These are phyloP conservation scores for Aythya baeri DNA, from an alignment of 2,113 vertebrate species.

Conservation along the genomic window DNA sequence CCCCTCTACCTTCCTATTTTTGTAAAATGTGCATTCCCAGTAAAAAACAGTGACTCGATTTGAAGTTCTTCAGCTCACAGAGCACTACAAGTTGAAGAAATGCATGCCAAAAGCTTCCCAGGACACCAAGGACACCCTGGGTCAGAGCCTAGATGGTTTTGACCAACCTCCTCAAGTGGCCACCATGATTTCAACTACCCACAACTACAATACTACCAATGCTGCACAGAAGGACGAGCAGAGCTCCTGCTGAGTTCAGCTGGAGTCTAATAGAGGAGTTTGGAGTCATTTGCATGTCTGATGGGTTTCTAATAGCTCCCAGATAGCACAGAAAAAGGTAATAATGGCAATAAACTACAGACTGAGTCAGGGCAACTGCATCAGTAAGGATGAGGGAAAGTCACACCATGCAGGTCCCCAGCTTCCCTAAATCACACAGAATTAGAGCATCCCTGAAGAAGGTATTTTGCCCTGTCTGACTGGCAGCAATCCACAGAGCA, in stretches of 20 bases:
- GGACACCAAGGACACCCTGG: background rate
- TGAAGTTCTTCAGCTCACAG: background rate
- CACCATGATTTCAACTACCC: background rate
- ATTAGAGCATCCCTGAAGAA: background rate
- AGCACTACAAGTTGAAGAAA: background rate
- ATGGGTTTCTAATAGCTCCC: background rate
- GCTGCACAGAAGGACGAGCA: background rate
- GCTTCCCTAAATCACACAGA: background rate
- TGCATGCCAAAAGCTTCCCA: background rate
- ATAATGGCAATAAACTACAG: background rate
- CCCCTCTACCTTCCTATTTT: too few relatives aligned
- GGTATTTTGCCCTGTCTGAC: background rate
- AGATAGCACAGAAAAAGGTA: background rate
- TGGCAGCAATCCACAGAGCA: background rate
- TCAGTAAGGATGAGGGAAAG: background rate
- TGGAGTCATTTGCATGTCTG: background rate
- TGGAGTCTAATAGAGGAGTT: background rate
- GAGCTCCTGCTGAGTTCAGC: rapidly evolving
- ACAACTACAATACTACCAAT: background rate
- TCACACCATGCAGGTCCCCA: too few relatives aligned
- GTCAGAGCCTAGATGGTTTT: background rate
- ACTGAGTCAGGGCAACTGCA: background rate
- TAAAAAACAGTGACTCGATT: too few relatives aligned
- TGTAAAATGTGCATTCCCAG: too few relatives aligned
- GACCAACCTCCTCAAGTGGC: background rate